These are phyloP conservation scores for Drosophila prolongata DNA, from an alignment of 2,888 invertebrate genomes.

Conservation along the genomic window DNA sequence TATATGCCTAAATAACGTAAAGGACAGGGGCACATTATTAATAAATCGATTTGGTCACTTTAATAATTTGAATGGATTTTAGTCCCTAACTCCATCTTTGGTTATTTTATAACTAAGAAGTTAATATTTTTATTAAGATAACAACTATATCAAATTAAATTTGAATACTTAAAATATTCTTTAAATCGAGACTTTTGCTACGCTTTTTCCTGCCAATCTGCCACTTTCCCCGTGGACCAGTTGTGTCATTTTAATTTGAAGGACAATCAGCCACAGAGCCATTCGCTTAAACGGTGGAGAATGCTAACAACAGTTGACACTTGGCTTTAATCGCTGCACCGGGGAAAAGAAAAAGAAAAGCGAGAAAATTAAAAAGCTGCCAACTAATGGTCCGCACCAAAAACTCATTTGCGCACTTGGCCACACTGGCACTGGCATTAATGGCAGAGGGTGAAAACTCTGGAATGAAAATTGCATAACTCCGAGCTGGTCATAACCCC, in stretches of 20 bases:
- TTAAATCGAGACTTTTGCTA: no score
- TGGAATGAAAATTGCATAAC: constrained; percentile 75
- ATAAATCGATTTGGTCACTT: no score
- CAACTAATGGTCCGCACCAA: constrained; percentile 57
- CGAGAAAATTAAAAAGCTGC: constrained; percentile 63
- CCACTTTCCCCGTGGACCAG: neutral
- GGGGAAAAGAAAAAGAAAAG: neutral
- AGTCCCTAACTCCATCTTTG: no score
- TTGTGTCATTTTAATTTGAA: constrained; percentile 22
- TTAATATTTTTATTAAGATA: no score
- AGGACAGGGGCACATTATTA: no score
- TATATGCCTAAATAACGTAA: no score
- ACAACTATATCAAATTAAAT: neutral
- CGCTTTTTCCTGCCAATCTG: neutral
- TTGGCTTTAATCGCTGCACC: constrained; percentile 28
- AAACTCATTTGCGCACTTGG: constrained; percentile 60
- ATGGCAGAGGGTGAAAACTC: constrained; percentile 51
- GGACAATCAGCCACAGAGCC: constrained; percentile 30
- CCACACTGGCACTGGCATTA: constrained; percentile 33
- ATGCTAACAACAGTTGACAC: constrained; percentile 36
- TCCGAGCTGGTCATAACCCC: constrained; percentile 48
- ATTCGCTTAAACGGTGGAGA: constrained; percentile 2
- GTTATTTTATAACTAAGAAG: no score
- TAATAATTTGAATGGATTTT: no score
- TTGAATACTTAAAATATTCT: neutral